These are phyloP conservation scores for Lucinisca nassula DNA, from an alignment of 2,888 invertebrate genomes.

Conservation along the genomic window DNA sequence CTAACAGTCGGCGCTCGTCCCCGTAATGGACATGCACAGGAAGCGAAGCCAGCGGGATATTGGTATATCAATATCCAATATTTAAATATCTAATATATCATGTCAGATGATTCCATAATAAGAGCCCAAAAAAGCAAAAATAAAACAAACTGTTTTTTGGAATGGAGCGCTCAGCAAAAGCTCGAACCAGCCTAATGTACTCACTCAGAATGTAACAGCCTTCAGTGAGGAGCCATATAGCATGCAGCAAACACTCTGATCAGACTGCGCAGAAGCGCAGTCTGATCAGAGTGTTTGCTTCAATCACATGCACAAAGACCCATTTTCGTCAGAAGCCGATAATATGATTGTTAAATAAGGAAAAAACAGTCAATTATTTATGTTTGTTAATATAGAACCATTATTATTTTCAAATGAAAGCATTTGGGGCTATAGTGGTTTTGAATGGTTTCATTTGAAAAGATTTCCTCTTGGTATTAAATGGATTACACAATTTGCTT, in stretches of 20 bases:
- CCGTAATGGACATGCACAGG: not conserved
- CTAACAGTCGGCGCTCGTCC: no score
- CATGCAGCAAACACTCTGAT: no score
- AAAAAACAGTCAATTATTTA: slow-evolving; percentile 4
- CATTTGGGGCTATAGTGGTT: not conserved
- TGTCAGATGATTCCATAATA: not conserved
- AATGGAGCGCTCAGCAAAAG: no score
- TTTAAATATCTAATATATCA: slow-evolving; percentile 1
- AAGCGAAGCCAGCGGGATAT: not conserved
- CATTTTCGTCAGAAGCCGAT: no score
- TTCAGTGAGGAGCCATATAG: no score
- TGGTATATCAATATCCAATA: not conserved
- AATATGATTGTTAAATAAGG: slow-evolving; percentile 1
- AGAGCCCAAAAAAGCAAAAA: no score
- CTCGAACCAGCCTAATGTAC: no score
- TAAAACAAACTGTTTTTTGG: no score
- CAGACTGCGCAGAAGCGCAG: no score
- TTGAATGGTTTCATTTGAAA: not conserved
- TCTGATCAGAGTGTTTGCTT: no score
- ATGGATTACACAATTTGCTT: not conserved
- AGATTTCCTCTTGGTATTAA: not conserved
- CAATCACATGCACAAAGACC: no score
- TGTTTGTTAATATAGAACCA: not conserved
- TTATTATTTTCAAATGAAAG: not conserved
- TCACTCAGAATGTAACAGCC: no score